A percentile compares a stretch with the other conserved stretches of the same genome.
These are phyloP conservation scores for Odontomachus brunneus DNA, from an alignment of 1,140 invertebrate genomes.

Conservation along the genomic window DNA sequence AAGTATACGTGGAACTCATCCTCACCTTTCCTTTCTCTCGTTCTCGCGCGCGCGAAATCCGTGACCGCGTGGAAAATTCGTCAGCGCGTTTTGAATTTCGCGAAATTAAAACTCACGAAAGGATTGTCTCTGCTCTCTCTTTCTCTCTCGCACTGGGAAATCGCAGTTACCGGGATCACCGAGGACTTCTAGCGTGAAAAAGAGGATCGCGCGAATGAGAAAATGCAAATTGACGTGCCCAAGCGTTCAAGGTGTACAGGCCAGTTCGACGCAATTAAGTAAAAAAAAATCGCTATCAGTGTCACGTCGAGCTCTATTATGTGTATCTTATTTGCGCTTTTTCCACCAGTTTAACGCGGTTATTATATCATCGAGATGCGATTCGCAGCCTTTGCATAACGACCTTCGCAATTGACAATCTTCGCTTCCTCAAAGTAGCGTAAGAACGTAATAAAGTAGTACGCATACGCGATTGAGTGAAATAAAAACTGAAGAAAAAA, in stretches of 20 bases:
- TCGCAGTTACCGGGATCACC: conserved; percentile 48
- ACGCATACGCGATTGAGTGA: too few species aligned
- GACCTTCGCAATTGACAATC: too few species aligned
- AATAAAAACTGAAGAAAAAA: too few species aligned
- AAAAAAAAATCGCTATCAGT: conserved; percentile 24
- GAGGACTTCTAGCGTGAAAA: conserved; percentile 36
- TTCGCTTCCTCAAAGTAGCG: too few species aligned
- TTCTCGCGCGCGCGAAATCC: conserved; percentile 4
- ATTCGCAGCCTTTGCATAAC: too few species aligned
- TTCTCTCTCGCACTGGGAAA: too few species aligned
- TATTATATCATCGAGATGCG: too few species aligned
- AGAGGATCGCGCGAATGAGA: conserved; percentile 55
- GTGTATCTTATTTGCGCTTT: too few species aligned
- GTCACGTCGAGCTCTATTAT: too few species aligned
- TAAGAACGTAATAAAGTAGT: too few species aligned
- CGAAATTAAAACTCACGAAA: conserved; percentile 63
- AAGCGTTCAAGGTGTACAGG: conserved; percentile 33
- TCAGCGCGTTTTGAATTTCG: conserved; percentile 58
- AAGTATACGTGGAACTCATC: conserved; percentile 35
- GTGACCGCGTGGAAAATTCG: conserved; percentile 44
- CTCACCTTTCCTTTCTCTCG: conserved; percentile 1
- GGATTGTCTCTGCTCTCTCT: conserved; percentile 15
- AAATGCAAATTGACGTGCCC: conserved; percentile 55
- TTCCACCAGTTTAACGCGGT: too few species aligned
- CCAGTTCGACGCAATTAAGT: conserved; percentile 47